phyloP scores from a whole-genome alignment of 1,140 invertebrate species.

The Scaptomyza montana region DNA sequence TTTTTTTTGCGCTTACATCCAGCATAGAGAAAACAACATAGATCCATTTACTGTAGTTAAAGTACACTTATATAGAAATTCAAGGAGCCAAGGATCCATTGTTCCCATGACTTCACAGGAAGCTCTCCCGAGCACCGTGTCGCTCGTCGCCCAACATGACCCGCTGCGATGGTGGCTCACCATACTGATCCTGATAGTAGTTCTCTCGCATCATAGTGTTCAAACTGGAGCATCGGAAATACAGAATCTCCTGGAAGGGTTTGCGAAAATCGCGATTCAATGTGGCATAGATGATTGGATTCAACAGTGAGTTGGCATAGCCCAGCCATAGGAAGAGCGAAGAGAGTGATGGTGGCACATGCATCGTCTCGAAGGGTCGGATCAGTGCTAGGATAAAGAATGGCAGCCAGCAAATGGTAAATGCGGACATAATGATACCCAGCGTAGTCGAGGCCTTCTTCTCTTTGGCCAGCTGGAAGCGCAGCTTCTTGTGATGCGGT shows the following conservation, averaged over 20 bases:
- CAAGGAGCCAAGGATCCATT: conserved; percentile 29
- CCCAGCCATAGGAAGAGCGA: conserved; percentile 93
- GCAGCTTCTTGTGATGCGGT: conserved; percentile 89
- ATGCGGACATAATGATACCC: conserved; percentile 98
- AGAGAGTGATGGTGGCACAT: conserved; percentile 91
- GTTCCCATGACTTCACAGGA: conserved; percentile 73
- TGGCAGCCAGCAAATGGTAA: conserved; percentile 98
- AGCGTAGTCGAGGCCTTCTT: conserved; percentile 97
- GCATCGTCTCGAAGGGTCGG: conserved; percentile 89
- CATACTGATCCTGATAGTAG: conserved; percentile 96
- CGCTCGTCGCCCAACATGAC: conserved; percentile 82
- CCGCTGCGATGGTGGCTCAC: conserved; percentile 87
- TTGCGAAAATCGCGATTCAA: conserved; percentile 96
- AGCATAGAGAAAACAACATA: conserved; percentile 12
- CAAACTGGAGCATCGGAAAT: conserved; percentile 93
- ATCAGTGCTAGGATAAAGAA: conserved; percentile 97
- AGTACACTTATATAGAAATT: neutral
- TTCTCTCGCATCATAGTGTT: conserved; percentile 96
- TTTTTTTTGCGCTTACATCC: conserved; percentile 12
- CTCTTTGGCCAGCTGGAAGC: conserved; percentile 93
- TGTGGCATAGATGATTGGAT: conserved; percentile 97
- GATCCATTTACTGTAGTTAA: conserved; percentile 11
- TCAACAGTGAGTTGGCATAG: conserved; percentile 96
- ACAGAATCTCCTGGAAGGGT: conserved; percentile 95
- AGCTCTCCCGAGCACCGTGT: conserved; percentile 82